Evolutionary conservation across 2,113 vertebrate species (phyloP), one percentile per base, ranked within the genome.

Genomic region (Crotalus horridus): DNA sequence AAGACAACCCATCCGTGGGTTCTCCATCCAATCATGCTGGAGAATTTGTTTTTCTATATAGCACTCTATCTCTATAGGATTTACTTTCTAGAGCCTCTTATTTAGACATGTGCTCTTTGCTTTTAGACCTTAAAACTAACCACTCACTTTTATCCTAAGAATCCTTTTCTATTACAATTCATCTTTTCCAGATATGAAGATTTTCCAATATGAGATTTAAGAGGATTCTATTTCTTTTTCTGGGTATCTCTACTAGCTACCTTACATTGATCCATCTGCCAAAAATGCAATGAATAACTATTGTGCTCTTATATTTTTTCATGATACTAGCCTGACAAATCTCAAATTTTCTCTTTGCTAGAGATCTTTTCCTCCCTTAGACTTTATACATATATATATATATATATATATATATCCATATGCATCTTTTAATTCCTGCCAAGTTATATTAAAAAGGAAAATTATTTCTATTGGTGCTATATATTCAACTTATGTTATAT

Each of bases 151-250:
- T 56, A 4, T 92, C 55, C 64, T 5, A 39, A 91, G 0, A 92
- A 0, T 29, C 87, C 58, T 33, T 90, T 74, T 92, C 4, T 15
- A 91, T 94, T 94, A 87, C 91, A 93, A 92, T 90, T 91, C 26
- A 1, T 91, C 64, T 74, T 89, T 9, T 1, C 53, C 58, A 29
- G 93, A 86, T 88, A 88, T 64, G 43, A 46, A 46, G 43, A 23
- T 24, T 87, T 95, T 94, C 92, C 92, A 54, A 89, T 87, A 91
- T 7, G 55, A 43, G 87, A 51, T 94, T 96, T 87, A 94, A 55
- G n/a, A 61, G 3, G 23, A 92, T 29, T 33, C 89, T 33, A 91
- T 91, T 87, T 11, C 64, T 59, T 94, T 93, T 12, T 64, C 53
- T 86, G 23, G 56, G 6, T 1, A 4, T 89, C 58, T 95, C 64